Evolutionary conservation across 2,888 invertebrate species (phyloP).

Genomic region (Brachypterus glaber): DNA sequence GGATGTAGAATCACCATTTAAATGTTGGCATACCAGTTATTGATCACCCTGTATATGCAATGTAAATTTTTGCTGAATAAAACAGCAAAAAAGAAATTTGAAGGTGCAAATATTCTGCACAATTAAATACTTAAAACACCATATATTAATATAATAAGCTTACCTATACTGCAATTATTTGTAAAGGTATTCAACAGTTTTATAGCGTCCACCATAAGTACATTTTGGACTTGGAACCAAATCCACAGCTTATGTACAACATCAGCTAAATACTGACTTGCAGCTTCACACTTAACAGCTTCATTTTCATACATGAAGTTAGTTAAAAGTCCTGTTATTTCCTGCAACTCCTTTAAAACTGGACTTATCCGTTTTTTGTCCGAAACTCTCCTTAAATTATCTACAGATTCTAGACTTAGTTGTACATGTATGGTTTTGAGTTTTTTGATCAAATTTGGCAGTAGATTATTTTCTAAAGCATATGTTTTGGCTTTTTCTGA

Average conservation of each 20-base stretch:
- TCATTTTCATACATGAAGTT: conserved; percentile 49
- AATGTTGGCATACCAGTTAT: too few species aligned
- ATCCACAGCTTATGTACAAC: conserved; percentile 57
- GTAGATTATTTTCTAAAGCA: conserved; percentile 38
- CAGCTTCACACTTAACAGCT: conserved; percentile 47
- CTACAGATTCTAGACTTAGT: conserved; percentile 43
- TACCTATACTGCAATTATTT: conserved; percentile 53
- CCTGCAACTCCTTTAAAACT: conserved; percentile 47
- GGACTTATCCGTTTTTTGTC: conserved; percentile 42
- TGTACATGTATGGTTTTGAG: conserved; percentile 42
- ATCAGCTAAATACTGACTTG: conserved; percentile 47
- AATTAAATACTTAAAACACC: too few species aligned
- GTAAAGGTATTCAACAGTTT: conserved; percentile 54
- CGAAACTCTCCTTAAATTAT: conserved; percentile 36
- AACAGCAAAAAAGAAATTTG: too few species aligned
- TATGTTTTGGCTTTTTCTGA: conserved; percentile 42
- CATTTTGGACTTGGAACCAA: conserved; percentile 54
- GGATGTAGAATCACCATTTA: too few species aligned
- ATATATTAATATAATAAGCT: conserved; percentile 11
- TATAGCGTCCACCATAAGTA: conserved; percentile 45
- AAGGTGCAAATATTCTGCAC: too few species aligned
- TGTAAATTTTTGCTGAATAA: too few species aligned
- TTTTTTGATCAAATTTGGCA: conserved; percentile 36
- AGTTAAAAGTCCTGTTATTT: conserved; percentile 48
- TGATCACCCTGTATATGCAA: too few species aligned